Evolutionary conservation across 1,140 invertebrate genomes (phyloP).

Genomic region (Panonychus citri): DNA sequence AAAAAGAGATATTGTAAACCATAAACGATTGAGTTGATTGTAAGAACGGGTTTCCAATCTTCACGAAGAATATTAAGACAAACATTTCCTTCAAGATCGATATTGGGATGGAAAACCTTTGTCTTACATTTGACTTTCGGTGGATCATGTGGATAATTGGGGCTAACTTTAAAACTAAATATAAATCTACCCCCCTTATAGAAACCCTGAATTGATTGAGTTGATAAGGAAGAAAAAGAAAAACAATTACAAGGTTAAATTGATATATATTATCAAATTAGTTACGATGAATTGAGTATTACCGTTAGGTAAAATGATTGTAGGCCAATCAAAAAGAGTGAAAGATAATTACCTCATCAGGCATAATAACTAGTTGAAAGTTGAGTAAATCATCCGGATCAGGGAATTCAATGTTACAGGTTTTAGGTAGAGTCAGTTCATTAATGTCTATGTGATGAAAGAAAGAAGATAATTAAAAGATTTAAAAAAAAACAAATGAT

Average conservation of each 20-base stretch:
- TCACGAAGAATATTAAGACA: conserved; percentile 83
- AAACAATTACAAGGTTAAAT: neutral
- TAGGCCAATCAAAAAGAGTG: neutral
- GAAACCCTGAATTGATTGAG: conserved; percentile 68
- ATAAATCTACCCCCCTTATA: conserved; percentile 77
- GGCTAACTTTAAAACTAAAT: conserved; percentile 92
- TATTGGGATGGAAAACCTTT: conserved; percentile 74
- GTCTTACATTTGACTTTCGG: conserved; percentile 79
- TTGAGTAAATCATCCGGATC: conserved; percentile 84
- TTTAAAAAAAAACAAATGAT: neutral
- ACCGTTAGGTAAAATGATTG: too few relatives aligned
- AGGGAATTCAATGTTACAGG: conserved; percentile 82
- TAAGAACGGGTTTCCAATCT: conserved; percentile 97
- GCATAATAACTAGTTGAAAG: conserved; percentile 86
- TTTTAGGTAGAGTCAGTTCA: conserved; percentile 89
- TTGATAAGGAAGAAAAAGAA: conserved; percentile 1
- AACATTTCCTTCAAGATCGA: conserved; percentile 81
- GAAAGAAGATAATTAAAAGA: neutral
- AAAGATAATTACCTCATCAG: conserved; percentile 61
- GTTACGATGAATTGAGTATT: too few relatives aligned
- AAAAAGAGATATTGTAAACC: conserved; percentile 90
- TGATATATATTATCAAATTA: too few relatives aligned
- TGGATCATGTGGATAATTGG: conserved; percentile 85
- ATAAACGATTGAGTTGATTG: conserved; percentile 93
- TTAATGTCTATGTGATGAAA: conserved; percentile 51